Evolutionary conservation across 2,797 vertebrate genomes (phyloP), one percentile per base, ranked within the genome.

Genomic region (Sternarchorhynchus goeldii): DNA sequence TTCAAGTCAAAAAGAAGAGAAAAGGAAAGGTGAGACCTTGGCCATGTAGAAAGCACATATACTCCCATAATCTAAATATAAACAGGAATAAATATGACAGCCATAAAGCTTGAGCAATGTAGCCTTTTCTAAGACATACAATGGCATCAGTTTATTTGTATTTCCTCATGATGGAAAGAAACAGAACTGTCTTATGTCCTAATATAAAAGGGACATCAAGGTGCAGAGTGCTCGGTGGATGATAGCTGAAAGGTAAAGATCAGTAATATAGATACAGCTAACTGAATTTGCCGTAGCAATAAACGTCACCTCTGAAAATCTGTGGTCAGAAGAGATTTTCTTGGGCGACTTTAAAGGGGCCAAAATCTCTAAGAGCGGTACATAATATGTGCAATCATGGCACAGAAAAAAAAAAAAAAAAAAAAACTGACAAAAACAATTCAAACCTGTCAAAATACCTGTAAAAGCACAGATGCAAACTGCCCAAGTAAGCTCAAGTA

Each of bases 11-110:
- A 88, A 86, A 86, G 76, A 90, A 88, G 83, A 70, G 6, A 53
- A 83, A 85, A 84, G 31, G 25, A 5, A 4, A 12, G 65, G 86
- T 75, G 76, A 81, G 77, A 90, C 88, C 85, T 29, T 86, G 87
- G 88, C 88, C 87, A 63, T 80, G 85, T 82, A 91, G 88, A 92
- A 88, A 89, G 84, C 87, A 91, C 86, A 76, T 78, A 84, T 82
- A 81, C 79, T 85, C 88, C 78, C 87, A 90, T 90, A 88, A 86
- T 84, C 84, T 14, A 88, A 91, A 88, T 85, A 88, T 84, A 82
- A 88, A 89, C 84, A 87, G 78, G 82, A 93, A 93, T 92, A 92
- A 93, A 92, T 91, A 93, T 57, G 83, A 88, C 81, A 82, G 87
- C 67, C 71, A 65, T 78, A 80, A 76, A 82, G 63, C 76, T 71